A percentile compares a stretch with the other conserved stretches of the same genome.
Conservation (phyloP, 2,113 vertebrate genomes). For the Pterophyllum scalare region DNA sequence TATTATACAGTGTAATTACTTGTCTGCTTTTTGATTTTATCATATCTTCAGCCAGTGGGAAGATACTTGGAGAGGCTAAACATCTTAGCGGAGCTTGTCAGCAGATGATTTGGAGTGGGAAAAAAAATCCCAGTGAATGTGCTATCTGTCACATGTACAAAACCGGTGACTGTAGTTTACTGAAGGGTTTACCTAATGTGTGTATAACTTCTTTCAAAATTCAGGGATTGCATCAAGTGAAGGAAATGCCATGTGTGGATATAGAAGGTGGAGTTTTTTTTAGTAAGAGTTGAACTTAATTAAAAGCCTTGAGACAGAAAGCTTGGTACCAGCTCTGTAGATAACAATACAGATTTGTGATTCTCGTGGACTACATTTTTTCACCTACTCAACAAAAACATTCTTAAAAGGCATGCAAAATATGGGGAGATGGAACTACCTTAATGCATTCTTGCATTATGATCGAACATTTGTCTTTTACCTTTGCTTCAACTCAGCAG, state of each 20-base stretch:
- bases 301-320: background rate
- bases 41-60: conserved; percentile 79
- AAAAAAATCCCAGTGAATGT: conserved; percentile 47
- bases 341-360: conserved; percentile 13
- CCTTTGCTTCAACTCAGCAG: conserved; percentile 58
- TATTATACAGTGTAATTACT: conserved; percentile 86
- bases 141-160: conserved; percentile 37
- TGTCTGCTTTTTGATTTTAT: conserved; percentile 83
- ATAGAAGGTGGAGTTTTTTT: background rate
- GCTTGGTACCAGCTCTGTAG: conserved; percentile 22
- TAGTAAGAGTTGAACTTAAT: background rate
- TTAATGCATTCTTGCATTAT: conserved; percentile 62
- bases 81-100: conserved; percentile 74
- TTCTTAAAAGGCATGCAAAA: conserved; percentile 61
- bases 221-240: background rate
- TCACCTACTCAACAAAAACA: conserved; percentile 14
- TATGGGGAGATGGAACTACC: conserved; percentile 56
- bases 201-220: conserved; percentile 5
- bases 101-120: conserved; percentile 53
- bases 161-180: conserved; percentile 35
- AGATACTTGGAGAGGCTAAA: conserved; percentile 77
- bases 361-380: conserved; percentile 21
- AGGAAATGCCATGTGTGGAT: background rate
- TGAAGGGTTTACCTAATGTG: conserved; percentile 25
- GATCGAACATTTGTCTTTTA: conserved; percentile 21